A percentile compares a stretch with the other conserved stretches of the same genome.
Conservation (phyloP, 2,113 vertebrate species). For the Pheucticus melanocephalus region DNA sequence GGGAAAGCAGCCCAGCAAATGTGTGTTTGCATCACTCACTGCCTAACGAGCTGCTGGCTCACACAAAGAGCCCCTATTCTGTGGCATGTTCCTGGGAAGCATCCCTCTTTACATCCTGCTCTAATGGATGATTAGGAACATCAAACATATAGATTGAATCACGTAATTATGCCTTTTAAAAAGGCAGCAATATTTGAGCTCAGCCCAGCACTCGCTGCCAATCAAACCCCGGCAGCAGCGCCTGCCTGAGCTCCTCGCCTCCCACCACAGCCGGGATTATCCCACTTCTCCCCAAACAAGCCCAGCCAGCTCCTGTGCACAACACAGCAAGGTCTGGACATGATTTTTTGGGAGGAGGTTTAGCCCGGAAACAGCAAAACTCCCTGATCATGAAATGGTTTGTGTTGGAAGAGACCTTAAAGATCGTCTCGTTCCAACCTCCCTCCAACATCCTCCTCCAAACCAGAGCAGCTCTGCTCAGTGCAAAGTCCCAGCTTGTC, state of each 20-base stretch:
- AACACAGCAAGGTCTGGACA: background rate
- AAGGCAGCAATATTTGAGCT: conserved; percentile 48
- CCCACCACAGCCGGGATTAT: background rate
- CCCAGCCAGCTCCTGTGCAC: background rate
- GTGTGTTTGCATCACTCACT: conserved; percentile 16
- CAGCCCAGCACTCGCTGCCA: conserved; percentile 57
- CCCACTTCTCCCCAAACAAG: background rate
- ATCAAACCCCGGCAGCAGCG: conserved; percentile 30
- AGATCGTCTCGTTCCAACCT: background rate
- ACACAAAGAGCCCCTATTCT: background rate
- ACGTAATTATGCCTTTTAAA: conserved; percentile 47
- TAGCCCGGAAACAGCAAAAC: background rate
- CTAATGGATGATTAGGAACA: conserved; percentile 35
- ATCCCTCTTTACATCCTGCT: conserved; percentile 15
- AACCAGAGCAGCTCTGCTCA: background rate
- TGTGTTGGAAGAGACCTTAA: background rate
- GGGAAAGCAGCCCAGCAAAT: background rate
- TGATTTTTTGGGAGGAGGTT: background rate
- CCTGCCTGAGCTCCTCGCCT: background rate
- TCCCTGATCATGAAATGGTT: background rate
- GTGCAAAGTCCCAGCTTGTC: background rate
- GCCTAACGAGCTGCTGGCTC: background rate
- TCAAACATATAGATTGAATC: conserved; percentile 43
- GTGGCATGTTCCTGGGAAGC: background rate
- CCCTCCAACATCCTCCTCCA: background rate